Evolutionary conservation across 2,888 invertebrate genomes (phyloP).

Genomic region (Parascotia fuliginaria): DNA sequence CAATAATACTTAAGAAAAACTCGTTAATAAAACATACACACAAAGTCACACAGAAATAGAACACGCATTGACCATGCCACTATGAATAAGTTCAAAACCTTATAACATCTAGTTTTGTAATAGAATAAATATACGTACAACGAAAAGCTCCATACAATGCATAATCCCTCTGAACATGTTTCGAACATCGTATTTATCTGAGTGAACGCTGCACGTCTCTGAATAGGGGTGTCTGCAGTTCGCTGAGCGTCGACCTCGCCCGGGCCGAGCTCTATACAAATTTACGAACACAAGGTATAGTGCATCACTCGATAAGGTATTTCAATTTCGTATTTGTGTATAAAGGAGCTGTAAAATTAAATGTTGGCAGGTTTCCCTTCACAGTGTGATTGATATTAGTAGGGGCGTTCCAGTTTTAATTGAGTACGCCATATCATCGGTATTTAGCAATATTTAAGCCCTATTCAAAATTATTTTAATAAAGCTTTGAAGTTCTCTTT

Average conservation of each 20-base stretch:
- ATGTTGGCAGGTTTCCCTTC: conserved; percentile 9
- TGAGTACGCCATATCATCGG: not conserved
- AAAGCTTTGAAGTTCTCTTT: not conserved
- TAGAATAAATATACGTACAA: not conserved
- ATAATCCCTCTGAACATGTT: not conserved
- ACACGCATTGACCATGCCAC: too few species aligned
- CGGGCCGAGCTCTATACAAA: conserved; percentile 2
- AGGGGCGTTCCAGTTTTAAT: conserved; percentile 5
- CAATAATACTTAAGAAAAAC: too few species aligned
- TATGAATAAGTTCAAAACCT: not conserved
- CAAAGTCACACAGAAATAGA: too few species aligned
- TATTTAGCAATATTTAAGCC: not conserved
- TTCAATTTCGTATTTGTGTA: conserved; percentile 9
- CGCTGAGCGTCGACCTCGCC: not conserved
- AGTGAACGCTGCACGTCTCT: not conserved
- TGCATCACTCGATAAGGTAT: conserved; percentile 5
- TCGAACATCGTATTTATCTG: not conserved
- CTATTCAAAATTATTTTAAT: not conserved
- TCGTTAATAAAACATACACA: too few species aligned
- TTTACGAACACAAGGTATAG: not conserved
- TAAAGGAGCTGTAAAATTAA: conserved; percentile 1
- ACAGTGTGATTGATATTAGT: not conserved
- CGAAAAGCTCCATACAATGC: not conserved
- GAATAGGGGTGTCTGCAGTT: not conserved
- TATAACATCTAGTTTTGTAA: not conserved